Base-by-base conservation (phyloP, 1,140 invertebrate species). In the Idris sp. region DNA sequence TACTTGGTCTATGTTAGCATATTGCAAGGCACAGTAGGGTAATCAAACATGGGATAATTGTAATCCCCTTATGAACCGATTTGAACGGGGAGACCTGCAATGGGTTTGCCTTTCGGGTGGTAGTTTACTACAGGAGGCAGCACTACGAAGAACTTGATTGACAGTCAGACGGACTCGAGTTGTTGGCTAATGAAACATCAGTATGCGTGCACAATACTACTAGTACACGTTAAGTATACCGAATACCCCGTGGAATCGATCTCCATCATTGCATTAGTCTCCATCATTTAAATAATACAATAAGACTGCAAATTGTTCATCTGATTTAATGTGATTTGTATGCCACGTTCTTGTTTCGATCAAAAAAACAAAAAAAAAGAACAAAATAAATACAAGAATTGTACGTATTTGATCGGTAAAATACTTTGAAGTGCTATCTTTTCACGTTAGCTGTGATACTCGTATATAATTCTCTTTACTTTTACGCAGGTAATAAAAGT, bases 141-240 rank as follows among this genome's bases (percentile, higher is more conserved):
- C 13, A 10, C 2, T 9, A 53, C 44, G 36, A 64, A 64, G 46
- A 76, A 80, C 79, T 84, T 86, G 84, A 87, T 86, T 87, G 85
- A 84, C 84, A 85, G 84, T 67, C 62, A 72, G 75, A 82, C 74
- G 58, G 72, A 77, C 72, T 83, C 77, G 80, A 85, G 81, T 81
- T 83, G 83, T 83, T 76, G 74, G 78, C 83, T 85, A 85, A 86
- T 86, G 83, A 86, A 86, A 84, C 83, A 85, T 84, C 84, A 84
- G 83, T 84, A 82, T 86, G 82, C 80, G 79, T 71, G 80, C 78
- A 83, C 79, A 81, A 61, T 74, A 10, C 46, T 28, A 2, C 14
- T n/a, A n/a, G 35, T 15, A 14, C 19, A 0, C n/a, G 46, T 36
- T 64, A 73, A 73, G 31, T 56, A 65, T 26, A 59, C 58, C 26